Evolutionary conservation across 2,797 vertebrate genomes (phyloP).

Genomic region (Anableps anableps): DNA sequence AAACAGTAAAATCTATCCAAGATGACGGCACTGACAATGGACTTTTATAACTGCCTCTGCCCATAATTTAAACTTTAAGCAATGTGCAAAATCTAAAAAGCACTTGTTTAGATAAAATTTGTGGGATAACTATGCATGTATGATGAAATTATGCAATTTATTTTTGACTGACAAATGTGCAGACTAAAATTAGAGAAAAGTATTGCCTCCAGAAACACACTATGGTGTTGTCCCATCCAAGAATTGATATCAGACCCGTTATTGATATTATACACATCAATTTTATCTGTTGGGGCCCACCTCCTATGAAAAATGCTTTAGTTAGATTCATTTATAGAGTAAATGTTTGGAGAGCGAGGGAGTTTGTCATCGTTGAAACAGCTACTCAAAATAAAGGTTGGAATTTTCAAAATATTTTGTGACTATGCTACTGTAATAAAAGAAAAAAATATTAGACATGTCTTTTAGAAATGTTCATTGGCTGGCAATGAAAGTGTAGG

Average conservation of each 20-base stretch:
- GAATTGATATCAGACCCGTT: not conserved
- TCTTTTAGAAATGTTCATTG: not conserved
- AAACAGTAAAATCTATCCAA: not conserved
- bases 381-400: not conserved
- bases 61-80: not conserved
- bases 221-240: not conserved
- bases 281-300: not conserved
- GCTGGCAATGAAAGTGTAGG: not conserved
- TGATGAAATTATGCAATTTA: not conserved
- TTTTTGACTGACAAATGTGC: not conserved
- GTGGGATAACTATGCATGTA: not conserved
- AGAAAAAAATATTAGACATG: not conserved
- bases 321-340: not conserved
- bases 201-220: not conserved
- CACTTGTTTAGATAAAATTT: not conserved
- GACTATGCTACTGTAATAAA: not conserved
- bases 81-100: not conserved
- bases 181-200: not conserved
- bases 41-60: not conserved
- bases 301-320: too few relatives aligned
- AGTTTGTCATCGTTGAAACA: not conserved
- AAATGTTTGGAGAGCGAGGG: not conserved
- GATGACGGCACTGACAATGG: not conserved
- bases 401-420: too few relatives aligned
- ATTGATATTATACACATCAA: not conserved